Evolutionary conservation across 1,140 invertebrate genomes (phyloP).

Genomic region (Drosophila elegans): DNA sequence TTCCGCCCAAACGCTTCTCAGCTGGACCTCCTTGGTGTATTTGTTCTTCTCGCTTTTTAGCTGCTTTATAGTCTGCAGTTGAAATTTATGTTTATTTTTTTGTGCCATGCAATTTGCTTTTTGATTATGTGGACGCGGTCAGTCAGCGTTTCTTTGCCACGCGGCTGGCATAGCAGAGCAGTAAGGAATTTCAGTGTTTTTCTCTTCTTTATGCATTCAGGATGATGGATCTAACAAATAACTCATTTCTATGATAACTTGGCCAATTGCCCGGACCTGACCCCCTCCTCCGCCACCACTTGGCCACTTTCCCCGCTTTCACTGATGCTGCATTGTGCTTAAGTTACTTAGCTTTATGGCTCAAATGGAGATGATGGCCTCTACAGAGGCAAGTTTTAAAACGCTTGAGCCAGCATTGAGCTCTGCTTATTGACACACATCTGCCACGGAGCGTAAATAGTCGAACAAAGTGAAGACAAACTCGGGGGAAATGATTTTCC

Average conservation of each 20-base stretch:
- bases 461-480: constrained; percentile 2
- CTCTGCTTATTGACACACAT: constrained; percentile 53
- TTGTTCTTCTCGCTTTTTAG: constrained; percentile 31
- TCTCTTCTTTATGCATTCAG: constrained; percentile 49
- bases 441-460: constrained; percentile 39
- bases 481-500: neutral
- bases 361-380: constrained; percentile 41
- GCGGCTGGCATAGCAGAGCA: constrained; percentile 1
- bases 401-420: constrained; percentile 34
- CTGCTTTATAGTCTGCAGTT: constrained; percentile 39
- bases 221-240: constrained; percentile 58
- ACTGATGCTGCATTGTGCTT: constrained; percentile 46
- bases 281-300: neutral
- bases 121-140: constrained; percentile 54
- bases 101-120: constrained; percentile 52
- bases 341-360: constrained; percentile 58
- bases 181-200: constrained; percentile 17
- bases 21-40: constrained; percentile 3
- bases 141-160: constrained; percentile 16
- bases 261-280: constrained; percentile 46
- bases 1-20: constrained; percentile 33
- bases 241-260: constrained; percentile 71
- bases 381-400: constrained; percentile 25
- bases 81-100: constrained; percentile 61
- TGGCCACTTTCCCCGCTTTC: constrained; percentile 39